Evolutionary conservation across 2,797 vertebrate species (phyloP).

Genomic region (Leptodactylus fallax): DNA sequence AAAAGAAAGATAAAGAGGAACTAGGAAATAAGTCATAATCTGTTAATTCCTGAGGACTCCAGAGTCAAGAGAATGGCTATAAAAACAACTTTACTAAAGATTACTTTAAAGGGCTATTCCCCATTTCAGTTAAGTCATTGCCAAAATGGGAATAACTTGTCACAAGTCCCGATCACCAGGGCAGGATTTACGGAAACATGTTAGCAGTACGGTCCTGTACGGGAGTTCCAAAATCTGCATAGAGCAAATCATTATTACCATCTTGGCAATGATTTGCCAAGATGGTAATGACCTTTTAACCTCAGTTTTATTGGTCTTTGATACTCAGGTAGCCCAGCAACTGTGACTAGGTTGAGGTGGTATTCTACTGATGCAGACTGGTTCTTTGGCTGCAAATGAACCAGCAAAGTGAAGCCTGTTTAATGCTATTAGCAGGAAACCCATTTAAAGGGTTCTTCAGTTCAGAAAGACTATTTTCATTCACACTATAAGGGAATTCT

Average conservation of each 20-base stretch:
- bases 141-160: no score
- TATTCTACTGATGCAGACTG: neutral
- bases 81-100: neutral
- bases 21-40: neutral
- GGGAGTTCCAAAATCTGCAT: no score
- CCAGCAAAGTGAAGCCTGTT: neutral
- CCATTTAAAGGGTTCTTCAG: neutral
- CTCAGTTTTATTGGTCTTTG: neutral
- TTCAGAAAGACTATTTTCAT: no score
- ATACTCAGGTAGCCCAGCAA: neutral
- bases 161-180: no score
- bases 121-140: no score
- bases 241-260: no score
- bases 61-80: neutral
- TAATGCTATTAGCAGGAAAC: neutral
- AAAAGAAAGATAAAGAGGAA: constrained; percentile 20
- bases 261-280: no score
- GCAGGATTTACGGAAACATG: no score
- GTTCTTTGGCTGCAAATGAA: neutral
- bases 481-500: no score
- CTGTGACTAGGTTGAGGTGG: neutral
- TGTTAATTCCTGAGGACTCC: neutral
- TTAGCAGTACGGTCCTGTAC: no score
- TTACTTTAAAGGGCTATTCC: no score
- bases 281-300: no score